Evolutionary conservation across 2,797 vertebrate species (phyloP).

Genomic region (Hippoglossus hippoglossus): DNA sequence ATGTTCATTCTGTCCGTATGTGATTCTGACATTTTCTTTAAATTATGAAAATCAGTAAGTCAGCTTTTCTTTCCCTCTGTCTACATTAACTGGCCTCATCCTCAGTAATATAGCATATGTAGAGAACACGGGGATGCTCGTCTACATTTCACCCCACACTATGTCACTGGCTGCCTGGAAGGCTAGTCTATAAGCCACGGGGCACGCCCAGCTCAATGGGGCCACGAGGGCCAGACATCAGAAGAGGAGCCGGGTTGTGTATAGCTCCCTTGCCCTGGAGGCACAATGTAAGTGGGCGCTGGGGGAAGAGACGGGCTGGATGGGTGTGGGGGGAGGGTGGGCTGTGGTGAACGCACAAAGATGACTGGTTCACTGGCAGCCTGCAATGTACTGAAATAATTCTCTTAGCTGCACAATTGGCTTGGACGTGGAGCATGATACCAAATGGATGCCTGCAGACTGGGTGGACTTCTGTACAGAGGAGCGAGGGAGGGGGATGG

Average conservation of each 20-base stretch:
- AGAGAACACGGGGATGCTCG: not conserved
- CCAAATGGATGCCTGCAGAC: slow-evolving; percentile 59
- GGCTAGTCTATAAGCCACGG: slow-evolving; percentile 58
- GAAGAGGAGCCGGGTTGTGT: slow-evolving; percentile 54
- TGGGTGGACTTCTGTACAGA: slow-evolving; percentile 11
- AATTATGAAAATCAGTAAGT: too few relatives aligned
- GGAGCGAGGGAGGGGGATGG: not conserved
- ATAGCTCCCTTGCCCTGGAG: slow-evolving; percentile 66
- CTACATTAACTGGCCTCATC: not conserved
- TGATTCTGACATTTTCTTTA: too few relatives aligned
- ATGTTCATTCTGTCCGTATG: too few relatives aligned
- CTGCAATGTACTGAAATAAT: slow-evolving; percentile 82
- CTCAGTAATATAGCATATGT: not conserved
- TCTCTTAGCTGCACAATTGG: slow-evolving; percentile 85
- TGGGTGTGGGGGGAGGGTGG: slow-evolving; percentile 27
- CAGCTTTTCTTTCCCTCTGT: not conserved
- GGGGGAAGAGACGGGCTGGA: slow-evolving; percentile 45
- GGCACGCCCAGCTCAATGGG: slow-evolving; percentile 42
- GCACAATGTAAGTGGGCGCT: slow-evolving; percentile 63
- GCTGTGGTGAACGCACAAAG: slow-evolving; percentile 45
- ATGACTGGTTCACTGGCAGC: slow-evolving; percentile 81
- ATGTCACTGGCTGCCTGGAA: slow-evolving; percentile 43
- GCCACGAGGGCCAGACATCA: slow-evolving; percentile 49
- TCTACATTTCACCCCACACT: slow-evolving; percentile 39
- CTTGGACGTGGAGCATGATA: slow-evolving; percentile 75